A percentile compares a stretch with the other conserved stretches of the same genome.
These are phyloP conservation scores for Aproaerema taeniolella DNA, from an alignment of 2,888 invertebrate genomes.

Conservation along the genomic window DNA sequence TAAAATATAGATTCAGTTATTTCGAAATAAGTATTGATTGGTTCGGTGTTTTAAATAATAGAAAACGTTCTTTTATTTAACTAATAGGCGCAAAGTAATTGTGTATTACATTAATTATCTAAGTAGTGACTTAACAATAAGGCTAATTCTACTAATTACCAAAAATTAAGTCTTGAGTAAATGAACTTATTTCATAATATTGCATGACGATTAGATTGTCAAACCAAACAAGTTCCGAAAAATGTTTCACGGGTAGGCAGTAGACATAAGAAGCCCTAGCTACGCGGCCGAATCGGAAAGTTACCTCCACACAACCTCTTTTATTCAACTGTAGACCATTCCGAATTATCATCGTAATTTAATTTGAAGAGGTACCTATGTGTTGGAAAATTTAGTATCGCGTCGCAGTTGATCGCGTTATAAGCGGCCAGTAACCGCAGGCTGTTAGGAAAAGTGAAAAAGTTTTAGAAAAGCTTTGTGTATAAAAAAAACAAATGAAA, in stretches of 20 bases:
- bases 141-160: too few species aligned
- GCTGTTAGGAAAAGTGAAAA: not conserved
- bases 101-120: too few species aligned
- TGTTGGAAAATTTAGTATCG: too few species aligned
- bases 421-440: not conserved
- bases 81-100: too few species aligned
- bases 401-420: too few species aligned
- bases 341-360: not conserved
- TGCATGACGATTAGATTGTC: constrained; percentile 4
- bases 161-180: too few species aligned
- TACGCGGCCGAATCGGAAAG: constrained; percentile 7
- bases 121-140: too few species aligned
- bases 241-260: not conserved
- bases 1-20: too few species aligned
- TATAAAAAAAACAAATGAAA: not conserved
- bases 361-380: not conserved
- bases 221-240: constrained; percentile 8
- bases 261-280: constrained; percentile 1
- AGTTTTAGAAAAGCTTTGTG: not conserved
- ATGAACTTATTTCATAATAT: not conserved
- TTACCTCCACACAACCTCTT: not conserved
- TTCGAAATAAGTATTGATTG: too few species aligned
- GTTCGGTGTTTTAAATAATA: too few species aligned
- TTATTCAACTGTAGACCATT: too few species aligned
- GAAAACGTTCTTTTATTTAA: too few species aligned